Conservation (phyloP, 2,113 vertebrate genomes). For the Archilochus colubris region DNA sequence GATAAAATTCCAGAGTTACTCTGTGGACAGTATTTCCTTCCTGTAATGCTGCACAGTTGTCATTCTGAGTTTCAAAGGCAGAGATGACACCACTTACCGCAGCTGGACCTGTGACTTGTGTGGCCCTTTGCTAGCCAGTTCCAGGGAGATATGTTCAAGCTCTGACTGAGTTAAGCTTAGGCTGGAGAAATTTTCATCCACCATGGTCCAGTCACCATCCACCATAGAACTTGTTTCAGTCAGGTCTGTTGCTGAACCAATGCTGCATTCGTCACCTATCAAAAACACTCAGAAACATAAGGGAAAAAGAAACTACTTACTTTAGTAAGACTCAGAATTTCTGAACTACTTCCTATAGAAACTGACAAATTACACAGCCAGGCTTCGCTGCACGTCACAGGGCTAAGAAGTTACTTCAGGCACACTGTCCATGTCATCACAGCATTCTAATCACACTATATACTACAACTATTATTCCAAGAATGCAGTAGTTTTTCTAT, state of each 20-base stretch:
- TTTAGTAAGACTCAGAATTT: conserved; percentile 6
- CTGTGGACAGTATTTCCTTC: neutral
- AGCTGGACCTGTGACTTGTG: conserved; percentile 97
- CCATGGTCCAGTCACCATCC: conserved; percentile 97
- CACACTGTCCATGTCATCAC: neutral
- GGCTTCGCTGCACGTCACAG: neutral
- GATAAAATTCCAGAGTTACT: neutral
- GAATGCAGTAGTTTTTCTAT: neutral
- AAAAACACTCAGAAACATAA: conserved; percentile 51
- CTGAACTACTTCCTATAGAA: neutral
- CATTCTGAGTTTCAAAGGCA: neutral
- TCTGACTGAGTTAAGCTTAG: conserved; percentile 93
- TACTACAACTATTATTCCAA: neutral
- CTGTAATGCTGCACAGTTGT: neutral
- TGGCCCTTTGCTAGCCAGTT: conserved; percentile 95
- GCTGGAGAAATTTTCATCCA: conserved; percentile 93
- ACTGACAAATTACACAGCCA: neutral
- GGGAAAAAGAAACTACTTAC: conserved; percentile 21
- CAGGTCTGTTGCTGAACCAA: conserved; percentile 95
- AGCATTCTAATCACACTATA: neutral
- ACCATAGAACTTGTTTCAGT: conserved; percentile 97
- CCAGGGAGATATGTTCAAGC: conserved; percentile 96
- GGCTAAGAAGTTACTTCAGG: neutral
- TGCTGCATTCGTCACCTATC: conserved; percentile 94
- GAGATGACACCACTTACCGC: conserved; percentile 78